Percentiles rank a stretch among this genome's conserved stretches.
Conservation (phyloP, 2,113 vertebrate species). For the Epinephelus fuscoguttatus region DNA sequence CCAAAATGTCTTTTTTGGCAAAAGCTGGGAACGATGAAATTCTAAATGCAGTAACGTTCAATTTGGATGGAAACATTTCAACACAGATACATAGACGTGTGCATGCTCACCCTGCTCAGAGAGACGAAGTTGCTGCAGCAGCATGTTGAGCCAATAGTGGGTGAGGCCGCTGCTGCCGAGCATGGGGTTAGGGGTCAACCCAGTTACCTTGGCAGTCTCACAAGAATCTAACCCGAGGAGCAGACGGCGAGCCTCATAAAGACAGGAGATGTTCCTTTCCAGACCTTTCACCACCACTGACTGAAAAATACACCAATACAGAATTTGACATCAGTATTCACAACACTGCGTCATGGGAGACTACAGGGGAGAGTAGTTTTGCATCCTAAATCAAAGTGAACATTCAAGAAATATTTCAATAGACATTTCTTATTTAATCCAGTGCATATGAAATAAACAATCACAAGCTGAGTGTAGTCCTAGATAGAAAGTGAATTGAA, state of each 20-base stretch:
- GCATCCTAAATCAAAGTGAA: slow-evolving; percentile 23
- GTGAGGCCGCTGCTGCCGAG: slow-evolving; percentile 71
- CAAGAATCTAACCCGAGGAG: slow-evolving; percentile 82
- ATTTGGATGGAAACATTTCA: background rate
- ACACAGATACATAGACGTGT: background rate
- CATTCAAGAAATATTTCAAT: slow-evolving; percentile 12
- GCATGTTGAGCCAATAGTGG: slow-evolving; percentile 83
- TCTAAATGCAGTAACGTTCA: background rate
- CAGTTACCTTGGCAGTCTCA: slow-evolving; percentile 69
- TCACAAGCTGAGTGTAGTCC: background rate
- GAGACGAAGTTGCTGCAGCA: slow-evolving; percentile 84
- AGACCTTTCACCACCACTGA: slow-evolving; percentile 87
- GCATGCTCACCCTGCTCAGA: slow-evolving; percentile 79
- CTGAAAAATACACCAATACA: slow-evolving; percentile 67
- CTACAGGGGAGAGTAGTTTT: slow-evolving; percentile 13
- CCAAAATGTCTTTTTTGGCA: too few species aligned
- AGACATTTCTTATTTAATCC: slow-evolving; percentile 20
- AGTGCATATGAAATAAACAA: background rate
- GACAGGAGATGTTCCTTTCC: slow-evolving; percentile 82
- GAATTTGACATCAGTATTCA: slow-evolving; percentile 36
- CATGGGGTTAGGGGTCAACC: slow-evolving; percentile 69
- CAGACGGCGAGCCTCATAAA: slow-evolving; percentile 82
- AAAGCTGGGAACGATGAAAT: background rate
- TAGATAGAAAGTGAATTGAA: background rate
- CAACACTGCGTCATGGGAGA: background rate